These are phyloP conservation scores for Notodonta ziczac DNA, from an alignment of 2,888 invertebrate species.

Conservation along the genomic window DNA sequence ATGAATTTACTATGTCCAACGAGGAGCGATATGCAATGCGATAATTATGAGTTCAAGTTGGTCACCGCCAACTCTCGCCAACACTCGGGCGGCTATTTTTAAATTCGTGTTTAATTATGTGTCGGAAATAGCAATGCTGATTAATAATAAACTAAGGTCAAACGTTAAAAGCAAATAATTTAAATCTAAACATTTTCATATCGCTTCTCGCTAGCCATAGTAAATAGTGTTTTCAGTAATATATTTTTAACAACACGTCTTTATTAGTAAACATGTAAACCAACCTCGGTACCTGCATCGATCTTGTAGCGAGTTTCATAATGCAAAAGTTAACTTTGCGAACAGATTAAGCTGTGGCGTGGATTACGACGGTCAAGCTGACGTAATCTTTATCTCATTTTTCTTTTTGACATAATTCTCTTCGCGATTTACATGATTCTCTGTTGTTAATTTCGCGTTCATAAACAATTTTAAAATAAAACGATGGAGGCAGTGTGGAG, in stretches of 20 bases:
- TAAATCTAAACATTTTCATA: no score
- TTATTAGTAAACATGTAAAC: not conserved
- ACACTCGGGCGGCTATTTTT: no score
- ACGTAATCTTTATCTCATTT: conserved; percentile 10
- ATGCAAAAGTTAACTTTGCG: conserved; percentile 6
- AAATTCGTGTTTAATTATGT: no score
- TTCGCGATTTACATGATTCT: conserved; percentile 1
- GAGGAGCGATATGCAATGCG: no score
- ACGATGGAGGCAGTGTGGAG: not conserved
- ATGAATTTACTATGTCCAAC: no score
- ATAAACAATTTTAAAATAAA: conserved; percentile 2
- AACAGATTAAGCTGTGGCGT: conserved; percentile 6
- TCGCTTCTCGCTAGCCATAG: no score
- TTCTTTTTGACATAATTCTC: conserved; percentile 8
- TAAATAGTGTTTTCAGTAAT: not conserved
- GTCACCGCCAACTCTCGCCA: no score
- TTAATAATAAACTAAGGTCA: no score
- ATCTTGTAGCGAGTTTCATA: conserved; percentile 2
- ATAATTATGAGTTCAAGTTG: no score
- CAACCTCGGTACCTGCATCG: not conserved
- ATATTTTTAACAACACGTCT: not conserved
- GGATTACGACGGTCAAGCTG: conserved; percentile 9
- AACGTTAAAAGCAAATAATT: no score
- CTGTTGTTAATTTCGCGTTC: not conserved
- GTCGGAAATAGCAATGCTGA: no score